phyloP scores from a whole-genome alignment of 2,888 invertebrate species.

The Cyrtodaria siliqua region DNA sequence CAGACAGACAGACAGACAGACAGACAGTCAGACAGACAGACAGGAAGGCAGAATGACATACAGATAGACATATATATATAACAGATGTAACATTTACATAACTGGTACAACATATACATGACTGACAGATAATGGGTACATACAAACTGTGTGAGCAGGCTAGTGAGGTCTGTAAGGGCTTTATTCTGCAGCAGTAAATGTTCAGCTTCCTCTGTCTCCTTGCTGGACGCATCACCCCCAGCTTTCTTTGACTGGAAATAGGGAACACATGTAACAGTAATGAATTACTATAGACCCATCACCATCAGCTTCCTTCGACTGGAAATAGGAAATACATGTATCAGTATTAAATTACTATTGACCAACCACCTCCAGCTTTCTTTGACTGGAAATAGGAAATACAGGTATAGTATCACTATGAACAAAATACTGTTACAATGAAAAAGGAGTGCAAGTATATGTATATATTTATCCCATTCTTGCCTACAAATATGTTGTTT shows the following conservation, averaged over 20 bases:
- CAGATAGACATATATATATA: neutral
- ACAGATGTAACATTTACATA: neutral
- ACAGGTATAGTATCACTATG: no score
- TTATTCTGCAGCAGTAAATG: slow-evolving; percentile 83
- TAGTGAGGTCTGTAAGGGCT: slow-evolving; percentile 83
- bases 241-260: slow-evolving; percentile 80
- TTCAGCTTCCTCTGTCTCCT: slow-evolving; percentile 84
- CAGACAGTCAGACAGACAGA: no score
- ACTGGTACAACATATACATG: neutral
- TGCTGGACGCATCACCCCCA: slow-evolving; percentile 76
- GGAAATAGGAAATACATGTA: slow-evolving; percentile 16
- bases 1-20: no score
- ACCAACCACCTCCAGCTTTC: slow-evolving; percentile 79
- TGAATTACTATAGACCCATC: no score
- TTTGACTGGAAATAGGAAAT: slow-evolving; percentile 73
- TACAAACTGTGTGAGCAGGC: slow-evolving; percentile 83
- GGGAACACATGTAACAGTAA: no score
- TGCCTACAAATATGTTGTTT: no score
- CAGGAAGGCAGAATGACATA: no score
- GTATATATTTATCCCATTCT: no score
- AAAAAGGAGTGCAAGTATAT: no score
- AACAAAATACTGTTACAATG: no score
- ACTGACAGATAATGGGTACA: slow-evolving; percentile 26
- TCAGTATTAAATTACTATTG: no score
- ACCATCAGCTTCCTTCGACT: slow-evolving; percentile 82